Base-by-base conservation (phyloP, 2,113 vertebrate genomes). In the Ifrita kowaldi region DNA sequence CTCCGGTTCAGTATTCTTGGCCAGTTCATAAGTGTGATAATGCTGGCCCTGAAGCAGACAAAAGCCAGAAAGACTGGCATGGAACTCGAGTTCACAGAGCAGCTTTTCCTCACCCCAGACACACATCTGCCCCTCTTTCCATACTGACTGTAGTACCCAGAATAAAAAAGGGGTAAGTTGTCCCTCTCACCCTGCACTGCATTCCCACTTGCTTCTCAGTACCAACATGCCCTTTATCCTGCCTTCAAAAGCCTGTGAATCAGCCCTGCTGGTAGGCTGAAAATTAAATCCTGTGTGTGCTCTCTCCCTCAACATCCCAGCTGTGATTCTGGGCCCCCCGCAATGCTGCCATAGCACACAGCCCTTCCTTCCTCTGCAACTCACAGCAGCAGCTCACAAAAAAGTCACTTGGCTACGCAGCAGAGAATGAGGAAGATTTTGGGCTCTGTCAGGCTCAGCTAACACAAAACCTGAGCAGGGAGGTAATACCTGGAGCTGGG, bases 1-100 rank as follows among this genome's bases (percentile, higher is more conserved):
- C 96, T 99, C 99, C 0, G 98, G 99, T 91, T 99, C 99, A 8
- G 98, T 98, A 30, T 99, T 99, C 97, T 99, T 99, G 70, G 98
- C 98, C 41, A 99, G 95, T 96, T 99, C 99, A 17, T 99, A 99
- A 52, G 99, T 99, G 50, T 77, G 98, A 53, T 99, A 99, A 21
- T 96, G 98, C 98, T 99, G 98, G 52, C 98, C 99, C 99, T 99
- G 90, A 47, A 35, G 46, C 2, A 27, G 49, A 95, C 6, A 83
- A 82, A 60, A 91, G 83, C 64, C 93, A 89, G 44, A 50, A 60
- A 84, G 35, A 39, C 41, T 32, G 14, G n/a, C 32, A 56, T 30
- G 32, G 55, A 83, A 69, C 33, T 28, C 1, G 0, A 57, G 24
- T 14, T 77, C 69, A 57, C 11, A 47, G 39, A 49, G 55, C 42